Evolutionary conservation across 1,140 invertebrate species (phyloP).

Genomic region (Megalonaias nervosa): DNA sequence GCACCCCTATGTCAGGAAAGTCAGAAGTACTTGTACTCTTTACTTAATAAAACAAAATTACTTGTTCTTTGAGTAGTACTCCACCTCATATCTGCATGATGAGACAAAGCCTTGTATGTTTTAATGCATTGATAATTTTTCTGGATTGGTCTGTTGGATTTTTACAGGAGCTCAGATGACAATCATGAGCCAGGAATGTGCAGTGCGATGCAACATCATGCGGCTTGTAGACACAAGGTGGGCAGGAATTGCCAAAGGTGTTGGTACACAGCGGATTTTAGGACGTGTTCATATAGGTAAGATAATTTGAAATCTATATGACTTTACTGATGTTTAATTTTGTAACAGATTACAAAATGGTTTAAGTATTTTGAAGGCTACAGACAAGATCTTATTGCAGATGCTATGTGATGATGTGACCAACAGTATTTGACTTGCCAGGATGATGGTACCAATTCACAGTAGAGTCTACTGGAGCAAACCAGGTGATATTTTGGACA

Average conservation of each 20-base stretch:
- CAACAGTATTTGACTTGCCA: background rate
- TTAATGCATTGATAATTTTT: no score
- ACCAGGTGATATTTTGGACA: background rate
- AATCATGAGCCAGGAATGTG: slow-evolving; percentile 74
- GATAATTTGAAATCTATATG: background rate
- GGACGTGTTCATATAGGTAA: slow-evolving; percentile 94
- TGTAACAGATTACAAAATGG: background rate
- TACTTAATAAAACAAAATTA: no score
- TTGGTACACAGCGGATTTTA: slow-evolving; percentile 94
- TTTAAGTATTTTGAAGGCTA: background rate
- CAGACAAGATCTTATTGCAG: background rate
- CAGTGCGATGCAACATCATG: slow-evolving; percentile 94
- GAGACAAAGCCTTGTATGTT: no score
- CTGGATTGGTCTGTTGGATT: slow-evolving; percentile 2
- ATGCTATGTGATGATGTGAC: background rate
- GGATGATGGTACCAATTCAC: background rate
- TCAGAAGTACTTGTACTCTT: no score
- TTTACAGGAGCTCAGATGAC: slow-evolving; percentile 73
- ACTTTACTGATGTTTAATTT: background rate
- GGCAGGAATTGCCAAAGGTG: slow-evolving; percentile 94
- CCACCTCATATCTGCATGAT: no score
- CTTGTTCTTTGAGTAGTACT: no score
- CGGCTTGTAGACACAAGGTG: slow-evolving; percentile 94
- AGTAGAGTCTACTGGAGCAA: background rate
- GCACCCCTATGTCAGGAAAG: no score